These are phyloP conservation scores for Dicrostonyx torquatus DNA, from an alignment of 2,797 vertebrate genomes.

Conservation along the genomic window DNA sequence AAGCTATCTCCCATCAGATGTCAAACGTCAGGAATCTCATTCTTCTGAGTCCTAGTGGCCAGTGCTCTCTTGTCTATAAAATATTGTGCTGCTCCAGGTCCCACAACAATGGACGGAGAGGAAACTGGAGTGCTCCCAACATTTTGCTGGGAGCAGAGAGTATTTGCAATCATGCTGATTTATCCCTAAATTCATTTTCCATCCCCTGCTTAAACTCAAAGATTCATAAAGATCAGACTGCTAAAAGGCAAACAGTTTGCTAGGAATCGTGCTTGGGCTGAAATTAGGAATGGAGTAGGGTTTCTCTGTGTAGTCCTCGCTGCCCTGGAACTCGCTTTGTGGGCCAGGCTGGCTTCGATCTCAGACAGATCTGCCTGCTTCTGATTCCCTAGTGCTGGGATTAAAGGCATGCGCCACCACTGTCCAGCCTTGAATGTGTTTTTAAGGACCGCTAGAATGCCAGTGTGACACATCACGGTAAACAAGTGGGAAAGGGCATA, in stretches of 20 bases:
- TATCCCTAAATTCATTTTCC: neutral
- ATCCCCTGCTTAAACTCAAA: neutral
- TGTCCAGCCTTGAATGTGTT: neutral
- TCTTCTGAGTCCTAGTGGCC: neutral
- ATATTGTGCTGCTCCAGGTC: neutral
- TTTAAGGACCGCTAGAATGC: neutral
- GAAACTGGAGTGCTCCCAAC: neutral
- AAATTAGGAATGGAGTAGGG: neutral
- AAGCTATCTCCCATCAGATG: neutral
- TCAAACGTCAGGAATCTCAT: fast-evolving
- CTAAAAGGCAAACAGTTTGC: neutral
- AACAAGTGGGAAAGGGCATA: neutral
- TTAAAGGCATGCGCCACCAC: neutral
- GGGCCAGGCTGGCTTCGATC: neutral
- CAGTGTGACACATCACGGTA: neutral
- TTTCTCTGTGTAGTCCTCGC: neutral
- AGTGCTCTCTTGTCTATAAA: neutral
- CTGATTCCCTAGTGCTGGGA: neutral
- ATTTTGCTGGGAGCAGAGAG: neutral
- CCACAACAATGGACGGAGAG: too few relatives aligned
- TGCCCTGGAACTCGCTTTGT: neutral
- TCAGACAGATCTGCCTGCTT: neutral
- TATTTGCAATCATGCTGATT: constrained; percentile 18
- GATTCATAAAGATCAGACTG: neutral
- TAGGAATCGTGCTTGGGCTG: neutral